These are phyloP conservation scores for Dioctria linearis DNA, from an alignment of 2,888 invertebrate genomes.

Conservation along the genomic window DNA sequence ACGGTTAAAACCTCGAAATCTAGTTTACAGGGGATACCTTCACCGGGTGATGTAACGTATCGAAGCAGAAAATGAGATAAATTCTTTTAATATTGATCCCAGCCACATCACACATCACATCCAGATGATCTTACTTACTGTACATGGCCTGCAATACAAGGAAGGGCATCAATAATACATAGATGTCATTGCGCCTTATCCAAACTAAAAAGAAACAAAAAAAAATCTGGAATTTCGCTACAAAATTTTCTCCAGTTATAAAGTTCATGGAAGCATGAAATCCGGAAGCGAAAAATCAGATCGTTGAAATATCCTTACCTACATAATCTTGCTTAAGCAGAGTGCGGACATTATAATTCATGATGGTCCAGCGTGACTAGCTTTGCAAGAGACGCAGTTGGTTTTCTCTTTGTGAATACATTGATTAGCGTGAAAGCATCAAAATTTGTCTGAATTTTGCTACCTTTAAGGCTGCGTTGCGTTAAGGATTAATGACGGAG, in stretches of 20 bases:
- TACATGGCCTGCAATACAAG: too few relatives aligned
- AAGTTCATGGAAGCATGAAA: conserved; percentile 33
- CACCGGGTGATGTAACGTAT: neutral
- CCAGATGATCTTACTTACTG: too few relatives aligned
- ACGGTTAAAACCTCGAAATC: too few relatives aligned
- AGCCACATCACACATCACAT: neutral
- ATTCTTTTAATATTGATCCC: conserved; percentile 27
- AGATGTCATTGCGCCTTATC: too few relatives aligned
- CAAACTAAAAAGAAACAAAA: too few relatives aligned
- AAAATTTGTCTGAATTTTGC: conserved; percentile 28
- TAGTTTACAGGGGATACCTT: neutral
- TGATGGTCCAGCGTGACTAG: conserved; percentile 16
- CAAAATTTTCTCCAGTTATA: too few relatives aligned
- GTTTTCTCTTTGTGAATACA: conserved; percentile 23
- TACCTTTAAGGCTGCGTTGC: conserved; percentile 23
- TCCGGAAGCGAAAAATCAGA: conserved; percentile 13
- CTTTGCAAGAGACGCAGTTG: neutral
- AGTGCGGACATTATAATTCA: conserved; percentile 21
- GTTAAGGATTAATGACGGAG: conserved; percentile 35
- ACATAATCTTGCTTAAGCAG: conserved; percentile 24
- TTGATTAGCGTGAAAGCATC: conserved; percentile 40
- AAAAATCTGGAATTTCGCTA: too few relatives aligned
- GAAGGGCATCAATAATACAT: too few relatives aligned
- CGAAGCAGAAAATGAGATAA: conserved; percentile 39
- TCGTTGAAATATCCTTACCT: conserved; percentile 13